A percentile compares a stretch with the other conserved stretches of the same genome.
Evolutionary conservation across 1,140 invertebrate species (phyloP).

Genomic region (Colletes latitarsis): DNA sequence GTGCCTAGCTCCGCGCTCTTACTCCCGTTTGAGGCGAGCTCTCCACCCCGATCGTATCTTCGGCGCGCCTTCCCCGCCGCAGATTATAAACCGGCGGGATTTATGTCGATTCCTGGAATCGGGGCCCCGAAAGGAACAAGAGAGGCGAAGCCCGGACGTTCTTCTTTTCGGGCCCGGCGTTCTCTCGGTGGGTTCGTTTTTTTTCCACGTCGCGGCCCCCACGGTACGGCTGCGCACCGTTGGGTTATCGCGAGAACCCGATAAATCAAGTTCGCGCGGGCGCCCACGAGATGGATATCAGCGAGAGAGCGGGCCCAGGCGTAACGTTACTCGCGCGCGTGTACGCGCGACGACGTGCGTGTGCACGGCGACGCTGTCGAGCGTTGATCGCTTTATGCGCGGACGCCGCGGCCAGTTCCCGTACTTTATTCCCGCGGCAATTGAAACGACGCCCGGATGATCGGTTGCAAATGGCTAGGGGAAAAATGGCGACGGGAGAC

Average conservation of each 20-base stretch:
- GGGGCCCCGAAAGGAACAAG: constrained; percentile 50
- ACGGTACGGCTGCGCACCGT: constrained; percentile 28
- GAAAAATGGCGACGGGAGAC: constrained; percentile 44
- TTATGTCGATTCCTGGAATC: constrained; percentile 79
- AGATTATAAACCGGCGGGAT: constrained; percentile 79
- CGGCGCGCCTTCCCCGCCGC: constrained; percentile 70
- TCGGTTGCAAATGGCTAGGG: constrained; percentile 39
- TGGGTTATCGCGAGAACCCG: constrained; percentile 69
- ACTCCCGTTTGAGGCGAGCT: constrained; percentile 53
- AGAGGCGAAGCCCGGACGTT: constrained; percentile 28
- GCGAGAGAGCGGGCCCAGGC: constrained; percentile 24
- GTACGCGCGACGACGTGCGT: constrained; percentile 27
- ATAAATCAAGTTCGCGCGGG: constrained; percentile 75
- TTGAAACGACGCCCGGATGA: constrained; percentile 47
- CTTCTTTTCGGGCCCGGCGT: constrained; percentile 50
- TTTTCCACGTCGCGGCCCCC: constrained; percentile 6
- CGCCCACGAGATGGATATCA: constrained; percentile 73
- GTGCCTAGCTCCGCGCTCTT: constrained; percentile 17
- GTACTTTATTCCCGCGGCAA: constrained; percentile 37
- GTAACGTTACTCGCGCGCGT: constrained; percentile 46
- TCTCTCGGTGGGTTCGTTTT: constrained; percentile 38
- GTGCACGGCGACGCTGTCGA: constrained; percentile 3
- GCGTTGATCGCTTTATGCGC: constrained; percentile 39
- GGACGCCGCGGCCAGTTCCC: constrained; percentile 5
- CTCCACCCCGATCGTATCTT: constrained; percentile 77